These are phyloP conservation scores for Saturnia pavonia DNA, from an alignment of 2,888 invertebrate genomes.

Conservation along the genomic window DNA sequence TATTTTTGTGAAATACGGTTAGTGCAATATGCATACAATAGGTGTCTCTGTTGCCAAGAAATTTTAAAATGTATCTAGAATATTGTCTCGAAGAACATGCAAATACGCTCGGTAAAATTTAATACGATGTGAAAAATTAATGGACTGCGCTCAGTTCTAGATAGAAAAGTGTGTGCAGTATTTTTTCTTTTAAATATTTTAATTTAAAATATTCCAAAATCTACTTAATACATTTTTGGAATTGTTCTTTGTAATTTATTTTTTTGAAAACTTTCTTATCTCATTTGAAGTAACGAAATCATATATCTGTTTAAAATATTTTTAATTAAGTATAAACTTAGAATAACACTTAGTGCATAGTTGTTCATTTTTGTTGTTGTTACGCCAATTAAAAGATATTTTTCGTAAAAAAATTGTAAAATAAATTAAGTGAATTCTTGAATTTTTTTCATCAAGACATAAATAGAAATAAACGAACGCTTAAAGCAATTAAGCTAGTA, in stretches of 20 bases:
- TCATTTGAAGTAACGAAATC: background rate
- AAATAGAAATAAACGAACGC: too few relatives aligned
- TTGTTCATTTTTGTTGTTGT: too few relatives aligned
- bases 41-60: conserved; percentile 16
- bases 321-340: too few relatives aligned
- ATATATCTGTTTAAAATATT: background rate
- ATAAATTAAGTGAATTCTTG: too few relatives aligned
- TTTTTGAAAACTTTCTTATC: background rate
- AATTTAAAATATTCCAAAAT: background rate
- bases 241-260: background rate
- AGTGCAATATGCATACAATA: conserved; percentile 16
- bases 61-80: conserved; percentile 23
- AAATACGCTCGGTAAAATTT: conserved; percentile 43
- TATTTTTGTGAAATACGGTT: background rate
- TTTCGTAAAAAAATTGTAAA: too few relatives aligned
- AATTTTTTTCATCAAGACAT: too few relatives aligned
- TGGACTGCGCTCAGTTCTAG: background rate
- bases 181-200: background rate
- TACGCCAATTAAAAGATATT: too few relatives aligned
- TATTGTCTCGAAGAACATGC: conserved; percentile 34
- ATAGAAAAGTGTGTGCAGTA: background rate
- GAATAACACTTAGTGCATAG: too few relatives aligned
- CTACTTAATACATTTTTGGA: background rate
- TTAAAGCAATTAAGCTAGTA: too few relatives aligned
- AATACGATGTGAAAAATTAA: conserved; percentile 42